These are phyloP conservation scores for Pseudorhombus dupliciocellatus DNA, from an alignment of 2,113 vertebrate genomes.

Conservation along the genomic window DNA sequence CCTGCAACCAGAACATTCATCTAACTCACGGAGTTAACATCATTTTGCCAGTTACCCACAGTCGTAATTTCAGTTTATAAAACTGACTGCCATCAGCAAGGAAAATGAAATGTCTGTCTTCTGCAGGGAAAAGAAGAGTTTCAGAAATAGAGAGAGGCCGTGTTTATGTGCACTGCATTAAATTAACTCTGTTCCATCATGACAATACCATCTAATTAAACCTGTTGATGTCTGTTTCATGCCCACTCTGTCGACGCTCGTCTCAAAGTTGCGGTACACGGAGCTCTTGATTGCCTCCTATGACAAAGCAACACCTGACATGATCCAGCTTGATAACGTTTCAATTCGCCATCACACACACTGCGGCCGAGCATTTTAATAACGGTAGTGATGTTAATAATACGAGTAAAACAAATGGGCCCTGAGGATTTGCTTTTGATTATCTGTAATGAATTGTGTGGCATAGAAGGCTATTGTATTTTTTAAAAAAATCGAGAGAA, in stretches of 20 bases:
- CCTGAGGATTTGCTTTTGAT: constrained; percentile 72
- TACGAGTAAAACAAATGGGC: constrained; percentile 73
- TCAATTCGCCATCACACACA: constrained; percentile 37
- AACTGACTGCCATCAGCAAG: too few species aligned
- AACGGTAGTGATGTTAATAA: constrained; percentile 78
- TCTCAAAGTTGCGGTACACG: not conserved
- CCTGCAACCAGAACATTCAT: too few species aligned
- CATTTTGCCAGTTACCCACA: too few species aligned
- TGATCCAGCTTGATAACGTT: constrained; percentile 47
- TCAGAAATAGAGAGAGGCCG: too few species aligned
- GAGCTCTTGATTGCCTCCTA: not conserved
- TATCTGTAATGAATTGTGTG: constrained; percentile 74
- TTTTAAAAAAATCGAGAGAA: constrained; percentile 75
- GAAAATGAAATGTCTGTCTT: too few species aligned
- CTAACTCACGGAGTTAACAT: too few species aligned
- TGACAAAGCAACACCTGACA: constrained; percentile 35
- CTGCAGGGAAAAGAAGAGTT: too few species aligned
- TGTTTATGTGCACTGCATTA: too few species aligned
- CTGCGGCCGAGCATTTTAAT: constrained; percentile 65
- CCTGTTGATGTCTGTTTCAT: too few species aligned
- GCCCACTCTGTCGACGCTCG: not conserved
- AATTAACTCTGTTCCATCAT: too few species aligned
- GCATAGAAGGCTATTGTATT: constrained; percentile 68
- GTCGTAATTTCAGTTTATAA: too few species aligned
- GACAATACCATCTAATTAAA: too few species aligned